A percentile compares a stretch with the other conserved stretches of the same genome.
phyloP scores from a whole-genome alignment of 2,797 vertebrate genomes.

The Schizopygopsis pylzovi region DNA sequence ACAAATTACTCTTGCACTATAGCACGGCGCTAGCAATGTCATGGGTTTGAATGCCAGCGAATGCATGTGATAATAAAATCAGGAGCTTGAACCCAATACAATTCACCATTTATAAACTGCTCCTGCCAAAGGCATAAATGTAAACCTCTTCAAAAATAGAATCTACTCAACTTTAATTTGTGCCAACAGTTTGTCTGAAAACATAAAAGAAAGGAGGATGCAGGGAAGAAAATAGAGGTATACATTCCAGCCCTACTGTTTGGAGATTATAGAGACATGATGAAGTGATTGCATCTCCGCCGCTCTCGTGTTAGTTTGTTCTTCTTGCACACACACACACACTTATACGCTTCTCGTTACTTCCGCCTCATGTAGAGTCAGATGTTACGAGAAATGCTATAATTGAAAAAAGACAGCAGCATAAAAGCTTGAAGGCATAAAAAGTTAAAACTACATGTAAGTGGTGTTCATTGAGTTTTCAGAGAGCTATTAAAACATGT shows the following conservation, averaged over 20 bases:
- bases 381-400: conserved; percentile 46
- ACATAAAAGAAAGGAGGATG: neutral
- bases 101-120: neutral
- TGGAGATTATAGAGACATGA: conserved; percentile 36
- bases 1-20: neutral
- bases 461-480: conserved; percentile 41
- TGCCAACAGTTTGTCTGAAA: conserved; percentile 2
- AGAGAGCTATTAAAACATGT: conserved; percentile 33
- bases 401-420: conserved; percentile 32
- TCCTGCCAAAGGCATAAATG: neutral
- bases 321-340: conserved; percentile 26
- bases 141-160: neutral
- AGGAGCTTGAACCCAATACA: neutral
- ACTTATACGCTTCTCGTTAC: conserved; percentile 35
- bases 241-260: neutral
- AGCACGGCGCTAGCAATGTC: neutral
- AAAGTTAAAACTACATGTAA: conserved; percentile 31
- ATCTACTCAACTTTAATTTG: conserved; percentile 3
- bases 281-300: neutral
- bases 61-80: neutral
- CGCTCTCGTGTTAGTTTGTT: neutral
- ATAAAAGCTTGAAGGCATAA: conserved; percentile 5
- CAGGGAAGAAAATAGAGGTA: conserved; percentile 5
- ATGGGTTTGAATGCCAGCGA: neutral
- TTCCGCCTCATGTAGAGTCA: conserved; percentile 41